Evolutionary conservation across 2,888 invertebrate species (phyloP).

Genomic region (Sphecodes monilicornis): DNA sequence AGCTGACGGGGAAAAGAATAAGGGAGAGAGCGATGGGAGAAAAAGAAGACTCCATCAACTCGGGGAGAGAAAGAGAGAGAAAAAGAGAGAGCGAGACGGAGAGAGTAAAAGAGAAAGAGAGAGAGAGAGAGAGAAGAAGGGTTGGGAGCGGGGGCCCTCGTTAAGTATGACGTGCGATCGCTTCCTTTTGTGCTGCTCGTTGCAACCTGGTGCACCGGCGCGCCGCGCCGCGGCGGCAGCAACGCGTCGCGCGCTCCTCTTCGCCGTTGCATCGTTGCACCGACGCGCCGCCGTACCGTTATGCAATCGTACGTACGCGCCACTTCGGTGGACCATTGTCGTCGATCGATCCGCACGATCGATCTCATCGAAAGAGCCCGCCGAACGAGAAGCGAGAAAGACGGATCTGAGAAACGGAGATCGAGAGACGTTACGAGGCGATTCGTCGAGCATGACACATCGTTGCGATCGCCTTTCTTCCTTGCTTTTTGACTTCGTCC

Average conservation of each 20-base stretch:
- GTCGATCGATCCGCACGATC: conserved; percentile 68
- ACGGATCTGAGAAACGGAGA: not conserved
- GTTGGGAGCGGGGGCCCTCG: conserved; percentile 75
- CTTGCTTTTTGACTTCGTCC: not conserved
- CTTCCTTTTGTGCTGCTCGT: conserved; percentile 77
- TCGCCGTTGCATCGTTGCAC: conserved; percentile 17
- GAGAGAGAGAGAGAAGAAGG: not conserved
- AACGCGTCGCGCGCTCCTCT: conserved; percentile 44
- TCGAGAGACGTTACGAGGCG: not conserved
- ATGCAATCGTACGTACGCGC: conserved; percentile 27
- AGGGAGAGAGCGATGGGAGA: conserved; percentile 46
- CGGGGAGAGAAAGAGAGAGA: conserved; percentile 5
- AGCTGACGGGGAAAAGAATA: conserved; percentile 72
- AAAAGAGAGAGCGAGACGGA: too few relatives aligned
- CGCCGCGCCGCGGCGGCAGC: conserved; percentile 58
- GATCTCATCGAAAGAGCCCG: conserved; percentile 26
- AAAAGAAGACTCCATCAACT: conserved; percentile 4
- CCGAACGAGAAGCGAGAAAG: not conserved
- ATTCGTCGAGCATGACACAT: conserved; percentile 51
- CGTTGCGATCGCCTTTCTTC: conserved; percentile 33
- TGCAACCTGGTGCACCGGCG: conserved; percentile 55
- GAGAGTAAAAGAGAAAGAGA: not conserved
- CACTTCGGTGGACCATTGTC: conserved; percentile 55
- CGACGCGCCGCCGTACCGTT: conserved; percentile 31
- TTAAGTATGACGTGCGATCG: conserved; percentile 84